Percentiles rank a stretch among this genome's conserved stretches.
phyloP scores from a whole-genome alignment of 2,888 invertebrate species.

The Itoplectis maculator region DNA sequence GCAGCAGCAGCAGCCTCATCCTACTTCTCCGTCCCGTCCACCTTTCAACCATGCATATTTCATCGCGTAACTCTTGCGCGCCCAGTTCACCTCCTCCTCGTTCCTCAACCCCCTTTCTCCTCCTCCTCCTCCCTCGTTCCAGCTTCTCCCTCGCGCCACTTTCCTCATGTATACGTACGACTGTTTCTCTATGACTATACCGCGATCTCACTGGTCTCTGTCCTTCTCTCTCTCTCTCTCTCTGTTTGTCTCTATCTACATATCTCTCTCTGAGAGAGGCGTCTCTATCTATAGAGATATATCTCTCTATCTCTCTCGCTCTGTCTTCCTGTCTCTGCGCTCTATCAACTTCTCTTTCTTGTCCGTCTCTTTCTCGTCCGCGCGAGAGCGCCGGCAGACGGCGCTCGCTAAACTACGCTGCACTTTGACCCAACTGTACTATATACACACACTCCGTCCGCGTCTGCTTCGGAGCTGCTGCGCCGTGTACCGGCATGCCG shows the following conservation, averaged over 20 bases:
- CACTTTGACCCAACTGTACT: slow-evolving; percentile 41
- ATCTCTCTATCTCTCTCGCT: no score
- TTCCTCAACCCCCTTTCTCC: slow-evolving; percentile 40
- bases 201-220: slow-evolving; percentile 6
- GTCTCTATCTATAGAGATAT: no score
- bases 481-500: slow-evolving; percentile 10
- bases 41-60: slow-evolving; percentile 66
- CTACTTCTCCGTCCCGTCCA: slow-evolving; percentile 56
- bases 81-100: slow-evolving; percentile 59
- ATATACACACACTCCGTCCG: not conserved
- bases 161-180: slow-evolving; percentile 58
- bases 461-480: slow-evolving; percentile 22
- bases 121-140: slow-evolving; percentile 64
- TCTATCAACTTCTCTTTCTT: slow-evolving; percentile 32
- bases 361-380: slow-evolving; percentile 23
- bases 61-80: slow-evolving; percentile 59
- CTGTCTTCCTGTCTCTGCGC: slow-evolving; percentile 14
- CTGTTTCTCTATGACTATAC: slow-evolving; percentile 23
- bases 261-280: no score
- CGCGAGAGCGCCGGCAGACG: slow-evolving; percentile 9
- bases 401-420: slow-evolving; percentile 21
- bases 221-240: slow-evolving; percentile 18
- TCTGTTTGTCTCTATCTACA: slow-evolving; percentile 19
- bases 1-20: no score
- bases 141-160: slow-evolving; percentile 60